Base-by-base conservation (phyloP, 2,113 vertebrate genomes). In the Pionites leucogaster region DNA sequence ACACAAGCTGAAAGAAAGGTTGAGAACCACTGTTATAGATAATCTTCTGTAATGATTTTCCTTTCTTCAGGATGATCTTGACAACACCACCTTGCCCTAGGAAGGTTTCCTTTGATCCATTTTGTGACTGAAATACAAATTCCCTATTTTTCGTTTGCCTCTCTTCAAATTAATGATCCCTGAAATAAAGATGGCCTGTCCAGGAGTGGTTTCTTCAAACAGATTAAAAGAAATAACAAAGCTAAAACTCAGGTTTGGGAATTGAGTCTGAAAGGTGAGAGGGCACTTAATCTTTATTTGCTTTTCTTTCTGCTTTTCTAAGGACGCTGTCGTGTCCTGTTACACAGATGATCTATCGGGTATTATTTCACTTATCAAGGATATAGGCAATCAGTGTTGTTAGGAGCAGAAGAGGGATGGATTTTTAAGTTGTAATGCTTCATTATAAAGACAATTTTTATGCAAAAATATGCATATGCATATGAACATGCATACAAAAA, bases 21-120 rank as follows among this genome's bases (percentile, higher is more conserved):
- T 90, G 90, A 94, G 88, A 94, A 74, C 24, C 41, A 68, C 82
- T 82, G 63, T 81, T 96, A 95, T 74, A 96, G 92, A 93, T 96
- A 96, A 97, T 93, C 92, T 93, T 88, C 82, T 93, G 82, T 96
- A 96, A 97, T 94, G 88, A 96, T 96, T 94, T 97, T 96, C 88
- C 60, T 95, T 95, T 97, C 95, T 95, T 95, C 68, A 52, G 92
- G 94, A 95, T 64, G 92, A 94, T 94, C 92, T 92, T 90, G 88
- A 96, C 94, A 96, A 94, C 82, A 93, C 55, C 60, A 94, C 46
- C 80, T 96, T 96, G 94, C 94, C 92, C 79, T 64, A 94, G 94
- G 93, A 95, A 90, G 81, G 39, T 71, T 88, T 94, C 55, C 68
- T 96, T 94, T 96, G 76, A 94, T 96, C 85, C 13, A 14, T 95